Conservation (phyloP, 2,113 vertebrate species). For the Saguinus imperator region DNA sequence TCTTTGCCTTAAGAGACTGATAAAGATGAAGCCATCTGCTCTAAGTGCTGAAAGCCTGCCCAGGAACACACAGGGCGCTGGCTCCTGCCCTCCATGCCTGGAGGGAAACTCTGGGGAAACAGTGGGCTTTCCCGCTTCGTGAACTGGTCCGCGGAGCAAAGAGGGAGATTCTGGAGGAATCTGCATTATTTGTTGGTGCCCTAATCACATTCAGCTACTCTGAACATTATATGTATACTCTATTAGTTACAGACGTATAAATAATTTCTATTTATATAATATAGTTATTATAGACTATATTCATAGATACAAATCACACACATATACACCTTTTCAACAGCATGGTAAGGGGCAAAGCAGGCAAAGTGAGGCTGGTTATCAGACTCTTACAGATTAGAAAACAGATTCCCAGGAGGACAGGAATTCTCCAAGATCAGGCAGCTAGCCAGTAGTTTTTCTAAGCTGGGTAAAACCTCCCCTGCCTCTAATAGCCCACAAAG, state of each 20-base stretch:
- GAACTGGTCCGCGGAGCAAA: background rate
- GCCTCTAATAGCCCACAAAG: background rate
- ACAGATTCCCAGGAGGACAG: background rate
- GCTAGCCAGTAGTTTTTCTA: background rate
- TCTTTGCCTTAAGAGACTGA: slow-evolving; percentile 35
- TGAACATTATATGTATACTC: background rate
- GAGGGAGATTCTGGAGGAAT: background rate
- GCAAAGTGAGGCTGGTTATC: background rate
- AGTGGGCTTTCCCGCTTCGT: background rate
- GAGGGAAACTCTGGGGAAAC: background rate
- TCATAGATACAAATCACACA: background rate
- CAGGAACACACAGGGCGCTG: background rate
- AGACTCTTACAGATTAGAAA: background rate
- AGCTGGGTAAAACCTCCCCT: background rate
- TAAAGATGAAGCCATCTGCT: slow-evolving; percentile 56
- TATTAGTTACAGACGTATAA: background rate
- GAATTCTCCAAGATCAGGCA: background rate
- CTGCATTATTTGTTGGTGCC: background rate
- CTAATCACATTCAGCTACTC: background rate
- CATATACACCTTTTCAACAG: background rate
- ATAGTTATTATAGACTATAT: background rate
- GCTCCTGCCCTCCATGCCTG: fast-evolving
- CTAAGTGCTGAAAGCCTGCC: background rate
- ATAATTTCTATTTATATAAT: background rate
- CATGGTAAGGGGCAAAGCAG: background rate